These are phyloP conservation scores for Coenonympha glycerion DNA, from an alignment of 2,888 invertebrate genomes.

Conservation along the genomic window DNA sequence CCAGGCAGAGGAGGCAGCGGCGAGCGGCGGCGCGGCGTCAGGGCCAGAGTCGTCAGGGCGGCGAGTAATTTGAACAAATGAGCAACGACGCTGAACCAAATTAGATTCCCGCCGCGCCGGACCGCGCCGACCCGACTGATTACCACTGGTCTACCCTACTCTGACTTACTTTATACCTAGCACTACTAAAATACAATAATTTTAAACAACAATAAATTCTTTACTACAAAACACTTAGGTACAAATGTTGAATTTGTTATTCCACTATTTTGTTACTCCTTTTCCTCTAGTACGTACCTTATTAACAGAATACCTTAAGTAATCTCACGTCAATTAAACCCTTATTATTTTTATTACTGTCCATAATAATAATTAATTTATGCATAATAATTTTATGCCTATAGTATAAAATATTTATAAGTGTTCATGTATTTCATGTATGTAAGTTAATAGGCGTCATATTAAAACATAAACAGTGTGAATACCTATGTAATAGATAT, in stretches of 20 bases:
- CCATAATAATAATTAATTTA: too few species aligned
- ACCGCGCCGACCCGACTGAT: conserved; percentile 42
- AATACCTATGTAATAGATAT: neutral
- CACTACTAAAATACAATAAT: neutral
- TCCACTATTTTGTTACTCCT: neutral
- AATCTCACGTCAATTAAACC: too few species aligned
- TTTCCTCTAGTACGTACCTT: neutral
- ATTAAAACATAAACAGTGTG: too few species aligned
- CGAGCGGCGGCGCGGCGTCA: conserved; percentile 22
- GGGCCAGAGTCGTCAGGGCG: conserved; percentile 31
- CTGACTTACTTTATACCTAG: conserved; percentile 9
- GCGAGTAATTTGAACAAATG: conserved; percentile 79
- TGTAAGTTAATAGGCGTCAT: too few species aligned
- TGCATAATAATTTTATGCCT: too few species aligned
- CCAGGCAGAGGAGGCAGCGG: too few species aligned
- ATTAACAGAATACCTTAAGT: too few species aligned
- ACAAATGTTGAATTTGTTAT: neutral
- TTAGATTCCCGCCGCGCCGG: conserved; percentile 72
- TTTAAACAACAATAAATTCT: too few species aligned
- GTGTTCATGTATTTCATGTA: too few species aligned
- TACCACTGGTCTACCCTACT: conserved; percentile 41
- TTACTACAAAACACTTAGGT: too few species aligned
- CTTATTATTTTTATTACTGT: too few species aligned
- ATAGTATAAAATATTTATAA: too few species aligned
- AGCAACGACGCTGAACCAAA: conserved; percentile 79